Evolutionary conservation across 1,140 invertebrate genomes (phyloP), one percentile per base, ranked within the genome.

Genomic region (Psilanteris sp.): DNA sequence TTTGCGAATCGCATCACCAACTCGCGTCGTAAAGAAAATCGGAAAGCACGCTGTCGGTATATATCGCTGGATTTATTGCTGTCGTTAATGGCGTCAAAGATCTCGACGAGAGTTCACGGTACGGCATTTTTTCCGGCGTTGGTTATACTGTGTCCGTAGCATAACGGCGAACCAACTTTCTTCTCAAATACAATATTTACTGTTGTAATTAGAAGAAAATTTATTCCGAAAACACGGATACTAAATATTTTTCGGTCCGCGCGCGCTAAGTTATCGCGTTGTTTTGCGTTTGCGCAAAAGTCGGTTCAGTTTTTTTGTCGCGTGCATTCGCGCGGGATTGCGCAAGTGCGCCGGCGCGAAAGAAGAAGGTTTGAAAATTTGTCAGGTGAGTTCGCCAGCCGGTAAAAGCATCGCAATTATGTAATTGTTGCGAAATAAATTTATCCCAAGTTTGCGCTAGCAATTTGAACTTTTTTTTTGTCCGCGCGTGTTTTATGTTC

Each of bases 1-100:
- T 74, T 77, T 77, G 67, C 71, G 67, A 80, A 81, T 82, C 73
- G 74, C 78, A 78, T 72, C 32, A 54, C 67, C 71, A 41, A 54
- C 57, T 71, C 48, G 43, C 36, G 61, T 77, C 41, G 48, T 71
- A 78, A 74, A 57, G 62, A 57, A 71, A 71, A 78, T 74, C 71
- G 64, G 64, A 78, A 77, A 77, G 74, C 72, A 76, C 64, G 72
- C 62, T 62, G 64, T 74, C 50, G 72, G 72, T 76, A 76, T 70
- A 77, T 70, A 77, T 70, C 64, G 57, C 59, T 59, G 73, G 59
- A 77, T 77, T 70, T 77, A 77, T 71, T 77, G 73, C 66, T 67
- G 59, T 77, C 67, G 74, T 77, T 72, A 68, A 67, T 70, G 61
- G 67, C 67, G 67, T 77, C 67, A 72, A 72, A 72, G 67, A 72